These are phyloP conservation scores for Heliconius ismenius DNA, from an alignment of 2,888 invertebrate species.

Conservation along the genomic window DNA sequence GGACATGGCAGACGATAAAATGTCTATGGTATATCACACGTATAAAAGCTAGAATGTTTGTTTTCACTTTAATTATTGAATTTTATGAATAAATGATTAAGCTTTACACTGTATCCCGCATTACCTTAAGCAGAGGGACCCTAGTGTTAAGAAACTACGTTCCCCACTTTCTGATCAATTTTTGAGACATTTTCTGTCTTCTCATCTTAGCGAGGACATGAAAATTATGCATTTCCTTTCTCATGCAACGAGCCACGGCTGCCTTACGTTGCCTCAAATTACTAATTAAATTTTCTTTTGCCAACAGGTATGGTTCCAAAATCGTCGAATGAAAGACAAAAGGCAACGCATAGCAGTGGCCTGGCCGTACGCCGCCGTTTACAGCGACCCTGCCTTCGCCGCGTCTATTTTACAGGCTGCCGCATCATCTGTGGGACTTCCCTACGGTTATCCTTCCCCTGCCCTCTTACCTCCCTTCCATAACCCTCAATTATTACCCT, in stretches of 20 bases:
- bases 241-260: not conserved
- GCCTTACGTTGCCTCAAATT: not conserved
- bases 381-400: conserved; percentile 96
- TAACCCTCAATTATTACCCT: conserved; percentile 82
- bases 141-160: too few species aligned
- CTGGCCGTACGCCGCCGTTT: conserved; percentile 97
- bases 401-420: conserved; percentile 96
- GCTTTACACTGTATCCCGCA: too few species aligned
- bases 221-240: too few species aligned
- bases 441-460: conserved; percentile 83
- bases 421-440: conserved; percentile 86
- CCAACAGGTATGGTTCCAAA: conserved; percentile 97
- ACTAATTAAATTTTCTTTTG: conserved; percentile 46
- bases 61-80: not conserved
- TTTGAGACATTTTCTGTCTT: not conserved
- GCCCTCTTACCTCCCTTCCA: conserved; percentile 82
- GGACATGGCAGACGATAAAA: conserved; percentile 11
- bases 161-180: too few species aligned
- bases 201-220: too few species aligned
- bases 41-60: not conserved
- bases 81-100: not conserved
- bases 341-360: conserved; percentile 95
- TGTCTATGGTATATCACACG: conserved; percentile 9
- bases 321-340: conserved; percentile 98
- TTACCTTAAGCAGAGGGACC: too few species aligned